These are phyloP conservation scores for Diaperis boleti DNA, from an alignment of 2,888 invertebrate species.

Conservation along the genomic window DNA sequence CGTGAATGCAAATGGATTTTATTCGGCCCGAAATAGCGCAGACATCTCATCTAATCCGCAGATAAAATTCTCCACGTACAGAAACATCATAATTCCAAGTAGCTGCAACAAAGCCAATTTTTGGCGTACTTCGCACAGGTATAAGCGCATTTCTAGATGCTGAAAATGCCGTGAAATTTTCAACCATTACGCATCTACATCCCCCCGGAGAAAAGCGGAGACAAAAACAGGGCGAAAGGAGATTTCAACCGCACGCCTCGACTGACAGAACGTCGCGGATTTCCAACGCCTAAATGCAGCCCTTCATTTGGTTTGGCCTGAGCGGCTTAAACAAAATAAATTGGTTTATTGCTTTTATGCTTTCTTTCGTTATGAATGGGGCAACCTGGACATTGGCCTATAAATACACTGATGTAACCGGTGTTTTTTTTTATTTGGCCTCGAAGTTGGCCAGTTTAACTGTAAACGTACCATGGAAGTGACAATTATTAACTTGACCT, in stretches of 20 bases:
- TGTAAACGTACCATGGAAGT: too few species aligned
- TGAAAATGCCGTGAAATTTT: slow-evolving; percentile 38
- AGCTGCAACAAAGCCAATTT: slow-evolving; percentile 33
- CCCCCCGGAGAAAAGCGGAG: slow-evolving; percentile 37
- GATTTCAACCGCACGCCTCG: slow-evolving; percentile 41
- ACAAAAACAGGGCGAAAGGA: slow-evolving; percentile 44
- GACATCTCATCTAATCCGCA: slow-evolving; percentile 26
- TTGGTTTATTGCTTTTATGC: slow-evolving; percentile 1
- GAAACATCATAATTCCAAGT: slow-evolving; percentile 35
- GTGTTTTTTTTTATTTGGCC: too few species aligned
- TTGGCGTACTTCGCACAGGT: slow-evolving; percentile 19
- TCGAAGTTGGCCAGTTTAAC: too few species aligned
- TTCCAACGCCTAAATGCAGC: slow-evolving; percentile 33
- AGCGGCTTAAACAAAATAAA: slow-evolving; percentile 19
- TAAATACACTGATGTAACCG: too few species aligned
- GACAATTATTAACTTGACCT: too few species aligned
- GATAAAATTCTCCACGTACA: slow-evolving; percentile 17
- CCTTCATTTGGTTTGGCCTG: slow-evolving; percentile 21
- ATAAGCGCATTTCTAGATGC: slow-evolving; percentile 35
- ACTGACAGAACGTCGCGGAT: slow-evolving; percentile 36
- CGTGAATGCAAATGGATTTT: slow-evolving; percentile 34
- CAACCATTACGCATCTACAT: slow-evolving; percentile 39
- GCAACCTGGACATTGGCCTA: too few species aligned
- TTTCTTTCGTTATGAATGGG: too few species aligned
- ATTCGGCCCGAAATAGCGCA: slow-evolving; percentile 15